phyloP scores from a whole-genome alignment of 2,113 vertebrate genomes.

The Anas platyrhynchos region DNA sequence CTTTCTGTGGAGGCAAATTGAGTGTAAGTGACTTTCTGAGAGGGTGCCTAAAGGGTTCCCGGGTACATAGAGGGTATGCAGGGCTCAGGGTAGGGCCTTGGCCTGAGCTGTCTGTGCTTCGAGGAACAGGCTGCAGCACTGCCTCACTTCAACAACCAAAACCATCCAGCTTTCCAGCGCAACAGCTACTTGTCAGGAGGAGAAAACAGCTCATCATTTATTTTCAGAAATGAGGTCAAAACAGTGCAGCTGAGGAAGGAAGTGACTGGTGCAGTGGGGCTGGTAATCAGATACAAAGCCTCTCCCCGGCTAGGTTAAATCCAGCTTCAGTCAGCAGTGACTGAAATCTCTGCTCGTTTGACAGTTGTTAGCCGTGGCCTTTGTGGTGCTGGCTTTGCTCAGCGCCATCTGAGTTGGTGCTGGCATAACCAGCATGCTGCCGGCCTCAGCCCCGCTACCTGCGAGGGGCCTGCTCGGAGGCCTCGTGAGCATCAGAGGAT shows the following conservation, averaged over 20 bases:
- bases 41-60: not conserved
- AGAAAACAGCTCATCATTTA: constrained; percentile 38
- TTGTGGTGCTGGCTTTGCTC: not conserved
- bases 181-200: not conserved
- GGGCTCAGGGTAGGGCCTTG: not conserved
- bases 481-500: not conserved
- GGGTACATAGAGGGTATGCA: not conserved
- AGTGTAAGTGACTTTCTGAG: not conserved
- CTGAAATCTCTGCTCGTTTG: constrained; percentile 23
- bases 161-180: not conserved
- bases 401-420: not conserved
- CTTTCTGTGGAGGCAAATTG: not conserved
- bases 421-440: not conserved
- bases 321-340: constrained; percentile 31
- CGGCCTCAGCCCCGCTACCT: not conserved
- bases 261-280: not conserved
- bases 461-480: not conserved
- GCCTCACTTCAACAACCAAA: not conserved
- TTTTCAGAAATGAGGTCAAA: constrained; percentile 51
- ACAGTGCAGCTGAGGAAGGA: not conserved
- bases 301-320: constrained; percentile 18
- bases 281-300: constrained; percentile 45
- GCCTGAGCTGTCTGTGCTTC: not conserved
- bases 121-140: not conserved
- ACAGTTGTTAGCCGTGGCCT: not conserved